A percentile compares a stretch with the other conserved stretches of the same genome.
Evolutionary conservation across 2,888 invertebrate species (phyloP).

Genomic region (Acrobasis consociella): DNA sequence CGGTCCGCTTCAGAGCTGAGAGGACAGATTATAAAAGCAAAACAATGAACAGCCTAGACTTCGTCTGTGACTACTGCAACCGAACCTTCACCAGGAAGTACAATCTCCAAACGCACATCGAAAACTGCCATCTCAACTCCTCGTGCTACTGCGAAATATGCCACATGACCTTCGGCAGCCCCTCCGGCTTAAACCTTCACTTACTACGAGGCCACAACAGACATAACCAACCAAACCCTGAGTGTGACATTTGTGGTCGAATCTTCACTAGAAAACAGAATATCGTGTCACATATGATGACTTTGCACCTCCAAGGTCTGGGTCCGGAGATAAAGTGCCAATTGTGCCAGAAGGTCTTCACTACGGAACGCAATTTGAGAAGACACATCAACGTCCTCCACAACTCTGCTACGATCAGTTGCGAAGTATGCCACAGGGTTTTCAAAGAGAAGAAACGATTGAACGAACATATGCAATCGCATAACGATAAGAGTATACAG

Average conservation of each 20-base stretch:
- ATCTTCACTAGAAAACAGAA: slow-evolving; percentile 68
- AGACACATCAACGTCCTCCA: slow-evolving; percentile 60
- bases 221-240: slow-evolving; percentile 54
- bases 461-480: slow-evolving; percentile 57
- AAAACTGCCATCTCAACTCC: slow-evolving; percentile 60
- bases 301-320: slow-evolving; percentile 56
- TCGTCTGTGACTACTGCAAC: slow-evolving; percentile 63
- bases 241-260: slow-evolving; percentile 67
- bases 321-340: slow-evolving; percentile 51
- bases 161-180: slow-evolving; percentile 55
- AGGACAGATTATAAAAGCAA: background rate
- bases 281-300: slow-evolving; percentile 67
- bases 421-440: slow-evolving; percentile 55
- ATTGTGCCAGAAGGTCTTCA: slow-evolving; percentile 56
- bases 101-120: slow-evolving; percentile 65
- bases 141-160: slow-evolving; percentile 60
- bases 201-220: slow-evolving; percentile 60
- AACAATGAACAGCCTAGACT: slow-evolving; percentile 38
- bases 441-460: slow-evolving; percentile 59
- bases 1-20: too few species aligned
- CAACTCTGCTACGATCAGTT: slow-evolving; percentile 50
- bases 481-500: slow-evolving; percentile 44
- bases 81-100: slow-evolving; percentile 65
- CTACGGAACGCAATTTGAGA: slow-evolving; percentile 59
- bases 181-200: slow-evolving; percentile 56